These are phyloP conservation scores for Synodontis membranacea DNA, from an alignment of 2,113 vertebrate species.

Conservation along the genomic window DNA sequence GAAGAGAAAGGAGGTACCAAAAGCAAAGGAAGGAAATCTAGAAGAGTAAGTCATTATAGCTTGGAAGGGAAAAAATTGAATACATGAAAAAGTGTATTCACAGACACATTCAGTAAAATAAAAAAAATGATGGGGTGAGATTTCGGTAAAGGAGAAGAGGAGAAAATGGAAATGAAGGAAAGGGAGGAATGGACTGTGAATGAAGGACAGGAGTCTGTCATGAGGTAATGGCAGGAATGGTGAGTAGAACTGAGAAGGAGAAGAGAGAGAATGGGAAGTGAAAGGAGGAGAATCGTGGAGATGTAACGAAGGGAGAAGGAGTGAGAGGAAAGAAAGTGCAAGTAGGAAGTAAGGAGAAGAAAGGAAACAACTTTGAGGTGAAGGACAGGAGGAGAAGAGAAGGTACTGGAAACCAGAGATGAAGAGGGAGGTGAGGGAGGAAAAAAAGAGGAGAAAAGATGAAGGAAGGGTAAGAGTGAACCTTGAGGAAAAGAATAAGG, in stretches of 20 bases:
- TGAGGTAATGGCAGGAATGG: background rate
- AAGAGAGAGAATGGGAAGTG: background rate
- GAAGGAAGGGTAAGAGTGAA: background rate
- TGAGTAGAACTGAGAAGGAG: background rate
- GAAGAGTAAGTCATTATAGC: background rate
- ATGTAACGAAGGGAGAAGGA: background rate
- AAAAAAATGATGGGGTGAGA: background rate
- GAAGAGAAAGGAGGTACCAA: background rate
- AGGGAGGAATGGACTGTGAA: background rate
- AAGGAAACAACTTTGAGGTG: background rate
- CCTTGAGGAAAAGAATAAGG: conserved; percentile 47
- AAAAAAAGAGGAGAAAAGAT: background rate
- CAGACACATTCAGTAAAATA: background rate
- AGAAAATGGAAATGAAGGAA: background rate
- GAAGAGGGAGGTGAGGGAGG: background rate
- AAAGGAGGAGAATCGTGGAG: background rate
- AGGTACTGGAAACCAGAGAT: background rate
- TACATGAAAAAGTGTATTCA: background rate
- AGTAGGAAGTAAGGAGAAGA: background rate
- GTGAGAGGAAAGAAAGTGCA: too few relatives aligned
- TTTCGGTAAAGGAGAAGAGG: background rate
- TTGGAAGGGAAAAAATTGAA: background rate
- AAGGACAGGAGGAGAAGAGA: background rate
- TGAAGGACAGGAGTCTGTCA: background rate
- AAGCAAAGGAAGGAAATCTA: background rate